Base-by-base conservation (phyloP, 2,113 vertebrate genomes). In the Gymnorhina tibicen region DNA sequence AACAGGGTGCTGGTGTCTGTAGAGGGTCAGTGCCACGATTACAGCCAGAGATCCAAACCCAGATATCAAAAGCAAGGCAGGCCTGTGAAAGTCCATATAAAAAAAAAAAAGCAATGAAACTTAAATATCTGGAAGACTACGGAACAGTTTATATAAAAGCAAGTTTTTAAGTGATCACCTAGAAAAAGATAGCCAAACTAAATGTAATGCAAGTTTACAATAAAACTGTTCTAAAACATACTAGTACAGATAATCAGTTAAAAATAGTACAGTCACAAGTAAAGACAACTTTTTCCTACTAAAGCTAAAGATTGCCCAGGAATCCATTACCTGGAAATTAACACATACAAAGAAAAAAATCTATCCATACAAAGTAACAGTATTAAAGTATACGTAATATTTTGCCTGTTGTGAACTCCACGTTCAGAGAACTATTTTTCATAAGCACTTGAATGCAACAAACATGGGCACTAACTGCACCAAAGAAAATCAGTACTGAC, bases 1-100 rank as follows among this genome's bases (percentile, higher is more conserved):
- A 97, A 99, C 83, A 35, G 99, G 99, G 94, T 99, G 98, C 60
- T 98, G 98, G 96, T 99, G 98, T 96, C 99, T 98, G 96, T 99
- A 99, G 49, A 99, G 37, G 20, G 97, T 98, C 96, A 99, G 91
- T 53, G 98, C 99, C 73, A 99, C 84, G 4, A 99, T 98, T 60
- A 99, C 58, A 93, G 97, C 98, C 96, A 99, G 97, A 77, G 99
- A 99, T 83, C 98, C 99, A 56, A 99, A 50, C 3, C 96, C 97
- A 58, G 98, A 98, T 82, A 98, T 60, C 97, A 99, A 81, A 85
- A 99, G 98, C 97, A 99, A 97, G 42, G 96, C 97, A 42, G 99
- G 99, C 91, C 99, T 99, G 96, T 86, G 93, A 97, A 87, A 89
- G 73, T 95, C 11, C 95, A 90, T 21, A 55, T 35, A 3, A 28